Conservation (phyloP, 2,888 invertebrate species). For the Diarsia dahlii region DNA sequence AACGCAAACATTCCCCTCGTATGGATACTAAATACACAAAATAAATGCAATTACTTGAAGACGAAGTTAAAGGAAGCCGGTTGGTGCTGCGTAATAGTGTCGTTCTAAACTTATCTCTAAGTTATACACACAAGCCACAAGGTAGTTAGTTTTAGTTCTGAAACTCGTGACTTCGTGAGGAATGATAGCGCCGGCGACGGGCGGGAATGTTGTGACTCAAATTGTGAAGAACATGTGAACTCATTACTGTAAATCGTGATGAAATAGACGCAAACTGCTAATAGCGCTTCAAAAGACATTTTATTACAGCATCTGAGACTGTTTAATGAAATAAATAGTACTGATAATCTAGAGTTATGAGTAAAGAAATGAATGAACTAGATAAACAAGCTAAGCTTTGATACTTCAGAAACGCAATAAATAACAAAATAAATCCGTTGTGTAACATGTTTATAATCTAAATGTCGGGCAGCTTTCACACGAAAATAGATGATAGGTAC, state of each 20-base stretch:
- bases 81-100: slow-evolving; percentile 51
- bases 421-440: slow-evolving; percentile 61
- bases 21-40: slow-evolving; percentile 73
- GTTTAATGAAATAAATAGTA: slow-evolving; percentile 26
- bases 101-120: slow-evolving; percentile 39
- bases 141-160: slow-evolving; percentile 23
- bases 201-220: slow-evolving; percentile 12
- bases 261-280: slow-evolving; percentile 29
- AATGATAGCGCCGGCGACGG: slow-evolving; percentile 26
- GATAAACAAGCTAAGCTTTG: slow-evolving; percentile 28
- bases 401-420: slow-evolving; percentile 42
- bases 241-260: slow-evolving; percentile 15
- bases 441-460: slow-evolving; percentile 68
- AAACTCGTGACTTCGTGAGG: slow-evolving; percentile 10
- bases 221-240: slow-evolving; percentile 35
- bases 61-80: slow-evolving; percentile 64
- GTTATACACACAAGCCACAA: slow-evolving; percentile 17
- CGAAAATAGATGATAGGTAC: slow-evolving; percentile 64
- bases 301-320: slow-evolving; percentile 22
- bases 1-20: slow-evolving; percentile 80
- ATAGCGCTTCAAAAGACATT: slow-evolving; percentile 44
- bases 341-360: slow-evolving; percentile 25
- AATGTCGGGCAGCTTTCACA: slow-evolving; percentile 64
- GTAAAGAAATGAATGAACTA: slow-evolving; percentile 36
- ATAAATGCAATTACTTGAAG: slow-evolving; percentile 74